phyloP scores from a whole-genome alignment of 2,113 vertebrate genomes.

The Istiophorus platypterus region DNA sequence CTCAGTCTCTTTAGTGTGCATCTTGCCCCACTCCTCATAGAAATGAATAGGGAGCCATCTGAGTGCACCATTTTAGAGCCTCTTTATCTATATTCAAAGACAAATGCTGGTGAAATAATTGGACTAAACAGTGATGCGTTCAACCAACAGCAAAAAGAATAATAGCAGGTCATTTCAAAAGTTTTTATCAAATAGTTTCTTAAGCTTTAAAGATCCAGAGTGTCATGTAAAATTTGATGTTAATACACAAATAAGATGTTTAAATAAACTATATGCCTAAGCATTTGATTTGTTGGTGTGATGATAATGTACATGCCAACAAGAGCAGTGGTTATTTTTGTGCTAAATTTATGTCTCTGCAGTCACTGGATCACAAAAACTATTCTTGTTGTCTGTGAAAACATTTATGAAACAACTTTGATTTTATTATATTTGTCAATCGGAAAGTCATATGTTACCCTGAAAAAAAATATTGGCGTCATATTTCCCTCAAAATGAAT shows the following conservation, averaged over 20 bases:
- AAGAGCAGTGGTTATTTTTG: neutral
- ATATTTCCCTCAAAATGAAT: neutral
- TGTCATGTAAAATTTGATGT: neutral
- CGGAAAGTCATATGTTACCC: neutral
- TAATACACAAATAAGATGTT: neutral
- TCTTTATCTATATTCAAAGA: neutral
- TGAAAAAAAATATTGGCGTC: neutral
- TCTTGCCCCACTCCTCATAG: too few species aligned
- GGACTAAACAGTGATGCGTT: too few species aligned
- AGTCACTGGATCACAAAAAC: neutral
- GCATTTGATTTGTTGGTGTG: neutral
- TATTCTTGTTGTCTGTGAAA: neutral
- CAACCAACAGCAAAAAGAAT: too few species aligned
- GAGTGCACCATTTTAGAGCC: neutral
- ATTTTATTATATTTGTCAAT: neutral
- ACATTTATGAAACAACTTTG: neutral
- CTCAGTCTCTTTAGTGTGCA: too few species aligned
- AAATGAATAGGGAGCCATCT: too few species aligned
- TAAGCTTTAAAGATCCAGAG: neutral
- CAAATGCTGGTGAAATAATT: neutral
- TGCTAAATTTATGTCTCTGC: neutral
- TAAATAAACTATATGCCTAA: neutral
- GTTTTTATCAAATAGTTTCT: neutral
- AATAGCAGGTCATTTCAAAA: too few species aligned
- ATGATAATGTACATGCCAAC: neutral